Evolutionary conservation across 2,113 vertebrate species (phyloP), one percentile per base, ranked within the genome.

Genomic region (Pardalotus punctatus): DNA sequence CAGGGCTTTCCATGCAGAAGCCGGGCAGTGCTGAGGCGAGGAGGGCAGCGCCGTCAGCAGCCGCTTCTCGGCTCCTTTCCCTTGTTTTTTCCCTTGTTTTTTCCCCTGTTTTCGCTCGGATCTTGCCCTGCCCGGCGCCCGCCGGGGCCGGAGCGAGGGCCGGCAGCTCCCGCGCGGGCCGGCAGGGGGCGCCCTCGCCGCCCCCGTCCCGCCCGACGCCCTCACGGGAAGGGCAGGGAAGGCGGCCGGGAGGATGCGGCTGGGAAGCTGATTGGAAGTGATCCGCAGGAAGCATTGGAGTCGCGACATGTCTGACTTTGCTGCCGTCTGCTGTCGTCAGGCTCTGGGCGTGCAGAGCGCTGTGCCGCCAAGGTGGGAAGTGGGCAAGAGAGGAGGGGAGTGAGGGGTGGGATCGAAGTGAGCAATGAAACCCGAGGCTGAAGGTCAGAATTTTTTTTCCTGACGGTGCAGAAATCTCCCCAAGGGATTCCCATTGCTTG

Each of bases 301-400:
- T 16, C 3, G 15, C 5, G 7, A 5, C 15, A 3, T 2, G 27
- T 1, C 27, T 15, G 22, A 8, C 38, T 29, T 4, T 1, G 45
- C 4, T 1, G 21, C 4, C n/a, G 1, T 0, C n/a, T 1, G 45
- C 4, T 1, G 21, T 5, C n/a, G 1, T 0, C n/a, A 7, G 29
- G 23, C 66, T n/a, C 40, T 1, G 56, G 22, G 19, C 3, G 16
- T 5, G 9, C n/a, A 0, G 10, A 42, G 40, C 2, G n/a, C 7
- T 18, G 40, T 5, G 1, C 10, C 3, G 22, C 54, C 10, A 0
- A 3, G 23, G 1, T 6, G n/a, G 58, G 38, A 9, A 7, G 13
- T 6, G 35, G 48, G 5, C 25, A 0, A 7, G 56, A 42, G 61
- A 31, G 28, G 48, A 23, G 31, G 17, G 6, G 27, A 21, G 23